Evolutionary conservation across 1,140 invertebrate genomes (phyloP), one percentile per base, ranked within the genome.

Genomic region (Pygmarrhopalites habei): DNA sequence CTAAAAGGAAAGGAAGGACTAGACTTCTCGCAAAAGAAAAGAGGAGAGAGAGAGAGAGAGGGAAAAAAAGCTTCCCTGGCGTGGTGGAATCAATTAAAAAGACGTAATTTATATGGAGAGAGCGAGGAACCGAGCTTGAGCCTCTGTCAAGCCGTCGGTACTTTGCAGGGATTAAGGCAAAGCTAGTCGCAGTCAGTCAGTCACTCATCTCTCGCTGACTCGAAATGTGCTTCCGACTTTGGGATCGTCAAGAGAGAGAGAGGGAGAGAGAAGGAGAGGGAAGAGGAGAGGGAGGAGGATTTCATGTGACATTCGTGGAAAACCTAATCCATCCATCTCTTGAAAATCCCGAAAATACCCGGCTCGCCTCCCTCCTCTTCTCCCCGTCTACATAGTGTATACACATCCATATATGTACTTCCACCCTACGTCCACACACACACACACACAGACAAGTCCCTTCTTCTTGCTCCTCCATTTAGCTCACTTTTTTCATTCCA

Each of bases 331-430:
- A 62, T 62, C 60, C 52, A 62, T 55, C 49, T 55, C 32, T 35
- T 62, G 60, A 62, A 62, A 62, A 62, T 62, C 60, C 60, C 39
- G 60, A 53, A 62, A 62, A 62, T 62, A 55, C 32, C 60, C 60
- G 39, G 19, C 32, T 60, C 30, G 59, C 23, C 32, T 51, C 51
- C 32, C 51, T 32, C 51, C 30, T 29, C 44, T 46, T 60, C 47
- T 60, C 41, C 46, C n/a, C n/a, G n/a, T n/a, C n/a, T n/a, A n/a
- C n/a, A n/a, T n/a, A n/a, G n/a, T n/a, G n/a, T n/a, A n/a, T n/a
- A n/a, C n/a, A n/a, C n/a, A n/a, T n/a, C n/a, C n/a, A n/a, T n/a
- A n/a, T n/a, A n/a, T n/a, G n/a, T n/a, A n/a, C n/a, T n/a, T n/a
- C n/a, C n/a, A n/a, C n/a, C n/a, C n/a, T n/a, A n/a, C n/a, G n/a